Conservation (phyloP, 1,140 invertebrate genomes). For the Rhopalosiphum padi region DNA sequence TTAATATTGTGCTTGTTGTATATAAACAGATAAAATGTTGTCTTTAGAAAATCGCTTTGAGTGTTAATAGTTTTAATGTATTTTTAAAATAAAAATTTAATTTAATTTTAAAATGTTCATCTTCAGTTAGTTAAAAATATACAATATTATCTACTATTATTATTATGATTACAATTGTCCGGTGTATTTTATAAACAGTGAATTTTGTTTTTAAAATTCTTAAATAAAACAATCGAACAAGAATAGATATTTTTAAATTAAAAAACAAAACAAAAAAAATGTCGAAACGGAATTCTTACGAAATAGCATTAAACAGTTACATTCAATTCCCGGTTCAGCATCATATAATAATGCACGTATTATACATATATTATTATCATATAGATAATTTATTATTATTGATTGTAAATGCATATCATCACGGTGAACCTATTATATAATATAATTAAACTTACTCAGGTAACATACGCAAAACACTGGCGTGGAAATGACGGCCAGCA, state of each 20-base stretch:
- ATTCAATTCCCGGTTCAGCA: not conserved
- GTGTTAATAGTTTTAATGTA: not conserved
- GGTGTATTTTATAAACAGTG: not conserved
- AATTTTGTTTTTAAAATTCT: not conserved
- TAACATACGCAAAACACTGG: constrained; percentile 16
- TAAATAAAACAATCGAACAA: not conserved
- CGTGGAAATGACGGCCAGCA: constrained; percentile 16
- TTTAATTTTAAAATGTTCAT: too few species aligned
- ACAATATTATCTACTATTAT: too few species aligned
- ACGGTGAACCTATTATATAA: too few species aligned
- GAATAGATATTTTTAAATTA: not conserved
- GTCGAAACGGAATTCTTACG: not conserved
- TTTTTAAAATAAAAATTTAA: too few species aligned
- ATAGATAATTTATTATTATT: not conserved
- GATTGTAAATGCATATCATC: not conserved
- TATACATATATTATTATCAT: not conserved
- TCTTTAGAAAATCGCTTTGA: not conserved
- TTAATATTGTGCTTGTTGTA: not conserved
- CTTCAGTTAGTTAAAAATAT: too few species aligned
- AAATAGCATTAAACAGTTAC: not conserved
- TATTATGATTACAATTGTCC: not conserved
- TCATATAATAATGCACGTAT: not conserved
- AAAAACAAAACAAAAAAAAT: not conserved
- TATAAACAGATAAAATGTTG: not conserved
- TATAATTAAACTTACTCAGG: constrained; percentile 14